Conservation (phyloP, 2,113 vertebrate species). For the Arenaria interpres region DNA sequence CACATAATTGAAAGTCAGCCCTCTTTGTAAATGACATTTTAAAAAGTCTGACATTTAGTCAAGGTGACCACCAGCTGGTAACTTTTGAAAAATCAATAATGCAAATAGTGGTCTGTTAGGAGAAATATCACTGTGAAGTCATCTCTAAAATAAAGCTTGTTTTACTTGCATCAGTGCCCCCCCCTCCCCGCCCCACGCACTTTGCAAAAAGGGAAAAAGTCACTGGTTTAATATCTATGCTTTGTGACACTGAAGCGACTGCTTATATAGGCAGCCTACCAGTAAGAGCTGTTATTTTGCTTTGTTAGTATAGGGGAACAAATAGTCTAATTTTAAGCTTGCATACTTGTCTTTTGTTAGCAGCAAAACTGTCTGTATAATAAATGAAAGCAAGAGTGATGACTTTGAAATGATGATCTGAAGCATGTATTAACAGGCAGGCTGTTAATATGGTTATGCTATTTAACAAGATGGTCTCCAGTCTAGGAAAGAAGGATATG, state of each 20-base stretch:
- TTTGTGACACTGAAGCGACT: background rate
- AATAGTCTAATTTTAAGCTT: slow-evolving; percentile 25
- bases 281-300: background rate
- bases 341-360: background rate
- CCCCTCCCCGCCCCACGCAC: too few relatives aligned
- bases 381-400: background rate
- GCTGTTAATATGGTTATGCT: background rate
- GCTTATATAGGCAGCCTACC: background rate
- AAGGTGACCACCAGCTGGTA: slow-evolving; percentile 35
- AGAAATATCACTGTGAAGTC: slow-evolving; percentile 20
- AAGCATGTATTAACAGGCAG: background rate
- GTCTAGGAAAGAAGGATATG: background rate
- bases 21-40: slow-evolving; percentile 1
- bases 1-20: background rate
- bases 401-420: slow-evolving; percentile 6
- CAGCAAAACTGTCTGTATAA: slow-evolving; percentile 10
- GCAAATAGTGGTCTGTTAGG: background rate
- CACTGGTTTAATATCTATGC: background rate
- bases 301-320: background rate
- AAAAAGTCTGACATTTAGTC: slow-evolving; percentile 40
- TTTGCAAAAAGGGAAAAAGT: background rate
- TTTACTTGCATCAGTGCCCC: background rate
- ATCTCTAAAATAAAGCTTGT: background rate
- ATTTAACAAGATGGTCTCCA: background rate
- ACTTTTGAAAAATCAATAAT: slow-evolving; percentile 48